Evolutionary conservation across 1,140 invertebrate species (phyloP), one percentile per base, ranked within the genome.

Genomic region (Lordiphosa collinella): DNA sequence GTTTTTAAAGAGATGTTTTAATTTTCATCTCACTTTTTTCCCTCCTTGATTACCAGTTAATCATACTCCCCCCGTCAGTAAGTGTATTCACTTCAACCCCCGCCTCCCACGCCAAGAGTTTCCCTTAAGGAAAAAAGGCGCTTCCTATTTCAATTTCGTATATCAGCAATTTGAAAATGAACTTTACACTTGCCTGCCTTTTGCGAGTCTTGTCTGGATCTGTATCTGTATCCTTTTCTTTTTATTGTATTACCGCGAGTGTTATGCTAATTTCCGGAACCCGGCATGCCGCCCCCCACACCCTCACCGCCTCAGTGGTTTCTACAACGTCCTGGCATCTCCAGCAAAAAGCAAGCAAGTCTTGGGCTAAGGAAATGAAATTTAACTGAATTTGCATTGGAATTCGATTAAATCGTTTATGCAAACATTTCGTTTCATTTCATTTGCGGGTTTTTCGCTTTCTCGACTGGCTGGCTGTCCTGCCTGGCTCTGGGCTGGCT

Each of bases 341-440:
- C 47, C 43, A 25, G 25, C 32, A 60, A 25, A 41, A 12, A 22
- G 40, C 16, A 16, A 32, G 32, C 12, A 31, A 14, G 72, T 71
- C 59, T 54, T 55, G 61, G 57, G 49, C 44, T 66, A 47, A 69
- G 86, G 86, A 86, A 88, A 88, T 88, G 69, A 88, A 86, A 88
- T 88, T 88, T 86, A 88, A 84, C 59, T 84, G 80, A 88, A 88
- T 88, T 88, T 88, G 86, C 86, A 88, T 88, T 88, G 86, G 86
- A 88, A 88, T 88, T 88, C 86, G 86, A 88, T 88, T 88, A 88
- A 88, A 88, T 88, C 86, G 86, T 88, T 88, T 88, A 88, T 88
- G 86, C 86, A 88, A 88, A 88, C 86, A 88, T 86, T 88, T 88
- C 86, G 86, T 84, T 88, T 86, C 82, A 73, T 88, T 88, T 80